These are phyloP conservation scores for Elymnias hypermnestra DNA, from an alignment of 1,140 invertebrate species.

Conservation along the genomic window DNA sequence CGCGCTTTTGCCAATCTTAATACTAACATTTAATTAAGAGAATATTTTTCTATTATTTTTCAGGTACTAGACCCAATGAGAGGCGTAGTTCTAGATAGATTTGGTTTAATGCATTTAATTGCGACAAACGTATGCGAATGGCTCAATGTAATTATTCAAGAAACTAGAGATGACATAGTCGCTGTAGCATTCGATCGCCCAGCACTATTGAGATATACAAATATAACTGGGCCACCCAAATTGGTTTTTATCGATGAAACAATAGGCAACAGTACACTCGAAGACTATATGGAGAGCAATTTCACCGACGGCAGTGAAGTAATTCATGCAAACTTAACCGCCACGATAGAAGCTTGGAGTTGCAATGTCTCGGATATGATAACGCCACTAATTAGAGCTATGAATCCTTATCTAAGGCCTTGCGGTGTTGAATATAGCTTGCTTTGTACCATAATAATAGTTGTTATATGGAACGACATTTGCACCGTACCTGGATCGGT, in stretches of 20 bases:
- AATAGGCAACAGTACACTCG: slow-evolving; percentile 34
- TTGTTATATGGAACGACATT: slow-evolving; percentile 80
- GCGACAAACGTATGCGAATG: slow-evolving; percentile 81
- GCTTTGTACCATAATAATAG: slow-evolving; percentile 81
- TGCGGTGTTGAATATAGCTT: slow-evolving; percentile 86
- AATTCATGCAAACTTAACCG: slow-evolving; percentile 32
- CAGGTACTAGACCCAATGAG: slow-evolving; percentile 66
- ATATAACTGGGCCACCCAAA: slow-evolving; percentile 37
- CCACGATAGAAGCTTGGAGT: slow-evolving; percentile 35
- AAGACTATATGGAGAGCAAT: slow-evolving; percentile 15
- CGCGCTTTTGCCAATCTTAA: no score
- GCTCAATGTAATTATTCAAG: slow-evolving; percentile 79
- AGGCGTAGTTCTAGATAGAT: slow-evolving; percentile 75
- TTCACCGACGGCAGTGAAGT: slow-evolving; percentile 21
- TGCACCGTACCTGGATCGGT: slow-evolving; percentile 76
- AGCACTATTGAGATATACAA: slow-evolving; percentile 40
- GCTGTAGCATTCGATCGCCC: slow-evolving; percentile 48
- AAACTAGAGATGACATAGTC: slow-evolving; percentile 80
- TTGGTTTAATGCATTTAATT: slow-evolving; percentile 79
- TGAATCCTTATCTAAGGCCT: slow-evolving; percentile 82
- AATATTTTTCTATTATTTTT: slow-evolving; percentile 17
- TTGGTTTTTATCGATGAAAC: slow-evolving; percentile 31
- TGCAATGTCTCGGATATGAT: slow-evolving; percentile 77
- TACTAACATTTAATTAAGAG: no score
- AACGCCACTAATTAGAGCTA: slow-evolving; percentile 78